These are phyloP conservation scores for Oreochromis spilurus DNA, from an alignment of 2,113 vertebrate genomes.

Conservation along the genomic window DNA sequence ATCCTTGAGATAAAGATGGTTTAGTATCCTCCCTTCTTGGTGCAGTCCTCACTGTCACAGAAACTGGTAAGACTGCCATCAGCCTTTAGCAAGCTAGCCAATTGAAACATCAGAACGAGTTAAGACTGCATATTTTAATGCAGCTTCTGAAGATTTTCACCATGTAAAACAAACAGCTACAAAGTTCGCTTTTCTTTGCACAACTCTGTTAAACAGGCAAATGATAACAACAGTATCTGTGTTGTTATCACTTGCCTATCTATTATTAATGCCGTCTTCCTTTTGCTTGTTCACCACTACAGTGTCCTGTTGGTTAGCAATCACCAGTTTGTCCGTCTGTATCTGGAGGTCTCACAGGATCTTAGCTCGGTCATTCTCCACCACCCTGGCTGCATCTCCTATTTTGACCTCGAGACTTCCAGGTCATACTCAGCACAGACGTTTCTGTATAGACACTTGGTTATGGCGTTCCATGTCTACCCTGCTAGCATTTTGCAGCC, in stretches of 20 bases:
- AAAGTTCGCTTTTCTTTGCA: neutral
- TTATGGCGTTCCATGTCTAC: neutral
- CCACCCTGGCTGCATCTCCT: neutral
- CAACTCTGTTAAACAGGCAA: fast-evolving
- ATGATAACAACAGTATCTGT: neutral
- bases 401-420: neutral
- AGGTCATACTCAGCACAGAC: fast-evolving
- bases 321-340: neutral
- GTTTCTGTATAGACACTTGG: neutral
- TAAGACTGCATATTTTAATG: neutral
- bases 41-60: neutral
- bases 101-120: fast-evolving
- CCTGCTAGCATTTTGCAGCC: neutral
- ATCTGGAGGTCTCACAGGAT: neutral
- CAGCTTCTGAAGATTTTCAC: neutral
- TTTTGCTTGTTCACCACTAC: neutral
- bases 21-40: fast-evolving
- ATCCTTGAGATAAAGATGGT: neutral
- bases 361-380: neutral
- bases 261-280: neutral
- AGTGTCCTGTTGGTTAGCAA: neutral
- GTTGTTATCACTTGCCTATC: neutral
- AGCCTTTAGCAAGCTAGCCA: neutral
- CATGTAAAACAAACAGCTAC: neutral
- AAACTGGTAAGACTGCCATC: neutral